A percentile compares a stretch with the other conserved stretches of the same genome.
Evolutionary conservation across 1,140 invertebrate species (phyloP).

Genomic region (Drosophila subpulchrella): DNA sequence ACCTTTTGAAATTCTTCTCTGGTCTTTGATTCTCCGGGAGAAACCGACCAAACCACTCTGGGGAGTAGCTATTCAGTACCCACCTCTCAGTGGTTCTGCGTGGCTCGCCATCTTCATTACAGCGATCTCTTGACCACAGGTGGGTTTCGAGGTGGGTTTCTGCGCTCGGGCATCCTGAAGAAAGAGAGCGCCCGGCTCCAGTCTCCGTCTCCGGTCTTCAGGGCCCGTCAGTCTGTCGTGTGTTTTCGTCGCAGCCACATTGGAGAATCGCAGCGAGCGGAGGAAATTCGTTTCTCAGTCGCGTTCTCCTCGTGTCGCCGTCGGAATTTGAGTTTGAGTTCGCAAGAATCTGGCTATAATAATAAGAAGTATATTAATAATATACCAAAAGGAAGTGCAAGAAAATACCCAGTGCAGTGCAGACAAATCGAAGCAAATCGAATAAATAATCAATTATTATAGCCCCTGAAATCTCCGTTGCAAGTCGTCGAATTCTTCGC

Average conservation of each 20-base stretch:
- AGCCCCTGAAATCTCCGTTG: slow-evolving; percentile 13
- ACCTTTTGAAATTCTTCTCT: slow-evolving; percentile 74
- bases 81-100: slow-evolving; percentile 31
- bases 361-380: slow-evolving; percentile 3
- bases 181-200: slow-evolving; percentile 18
- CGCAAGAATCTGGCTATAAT: slow-evolving; percentile 30
- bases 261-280: slow-evolving; percentile 59
- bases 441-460: slow-evolving; percentile 8
- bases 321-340: slow-evolving; percentile 39
- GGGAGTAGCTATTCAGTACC: slow-evolving; percentile 19
- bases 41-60: slow-evolving; percentile 75
- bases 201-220: slow-evolving; percentile 23
- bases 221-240: slow-evolving; percentile 70
- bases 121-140: slow-evolving; percentile 46
- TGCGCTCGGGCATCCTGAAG: slow-evolving; percentile 6
- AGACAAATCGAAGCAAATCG: slow-evolving; percentile 24
- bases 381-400: slow-evolving; percentile 17
- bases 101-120: slow-evolving; percentile 52
- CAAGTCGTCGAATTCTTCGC: slow-evolving; percentile 28
- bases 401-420: slow-evolving; percentile 43
- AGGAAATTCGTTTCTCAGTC: slow-evolving; percentile 49
- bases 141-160: slow-evolving; percentile 29
- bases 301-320: slow-evolving; percentile 59
- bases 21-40: slow-evolving; percentile 1
- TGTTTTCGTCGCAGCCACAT: slow-evolving; percentile 76